A percentile compares a stretch with the other conserved stretches of the same genome.
These are phyloP conservation scores for Aurelia sp. DNA, from an alignment of 30 jellyfish, hydroid and myxozoan genomes.

Conservation along the genomic window DNA sequence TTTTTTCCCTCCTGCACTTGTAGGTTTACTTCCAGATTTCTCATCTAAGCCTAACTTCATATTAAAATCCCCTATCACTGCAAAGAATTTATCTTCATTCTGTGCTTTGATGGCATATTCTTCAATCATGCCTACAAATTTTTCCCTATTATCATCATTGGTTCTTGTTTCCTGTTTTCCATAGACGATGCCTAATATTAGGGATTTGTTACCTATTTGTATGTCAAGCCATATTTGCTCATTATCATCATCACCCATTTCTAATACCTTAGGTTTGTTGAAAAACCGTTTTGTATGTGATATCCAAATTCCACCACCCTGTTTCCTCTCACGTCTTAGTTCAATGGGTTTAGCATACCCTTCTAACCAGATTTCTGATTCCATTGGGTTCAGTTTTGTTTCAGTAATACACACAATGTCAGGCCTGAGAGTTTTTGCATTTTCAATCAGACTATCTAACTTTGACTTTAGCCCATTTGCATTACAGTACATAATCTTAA, in stretches of 20 bases:
- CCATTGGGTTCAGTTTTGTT: not conserved
- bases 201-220: not conserved
- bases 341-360: not conserved
- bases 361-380: slow-evolving; percentile 2
- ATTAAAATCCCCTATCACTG: slow-evolving; percentile 1
- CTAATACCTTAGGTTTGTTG: not conserved
- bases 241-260: slow-evolving; percentile 7
- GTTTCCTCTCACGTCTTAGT: not conserved
- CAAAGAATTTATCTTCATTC: not conserved
- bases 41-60: not conserved
- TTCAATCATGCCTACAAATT: not conserved
- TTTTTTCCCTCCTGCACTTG: not conserved
- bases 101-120: slow-evolving; percentile 13
- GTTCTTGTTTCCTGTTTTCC: not conserved
- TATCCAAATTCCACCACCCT: not conserved
- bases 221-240: not conserved
- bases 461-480: too few relatives aligned
- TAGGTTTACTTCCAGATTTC: not conserved
- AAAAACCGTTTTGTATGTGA: not conserved
- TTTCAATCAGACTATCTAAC: too few relatives aligned
- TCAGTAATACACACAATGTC: too few relatives aligned
- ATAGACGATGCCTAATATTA: not conserved
- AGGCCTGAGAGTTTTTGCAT: too few relatives aligned
- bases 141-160: not conserved
- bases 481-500: too few relatives aligned